phyloP scores from a whole-genome alignment of 2,797 vertebrate genomes.

The Emydoidea blandingii region DNA sequence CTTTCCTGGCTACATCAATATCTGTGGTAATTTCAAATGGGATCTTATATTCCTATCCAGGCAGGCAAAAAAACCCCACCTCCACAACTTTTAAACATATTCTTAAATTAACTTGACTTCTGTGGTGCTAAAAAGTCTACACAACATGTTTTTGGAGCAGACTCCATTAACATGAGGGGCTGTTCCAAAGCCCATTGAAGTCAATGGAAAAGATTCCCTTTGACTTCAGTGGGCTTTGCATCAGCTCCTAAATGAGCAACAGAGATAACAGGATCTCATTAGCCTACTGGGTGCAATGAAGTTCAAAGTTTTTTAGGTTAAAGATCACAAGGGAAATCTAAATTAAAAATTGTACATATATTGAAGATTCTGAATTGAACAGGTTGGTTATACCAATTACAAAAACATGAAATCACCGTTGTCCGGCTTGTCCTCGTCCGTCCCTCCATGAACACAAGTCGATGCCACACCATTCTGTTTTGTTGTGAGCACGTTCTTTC shows the following conservation, averaged over 20 bases:
- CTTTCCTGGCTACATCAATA: too few relatives aligned
- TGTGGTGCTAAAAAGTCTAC: background rate
- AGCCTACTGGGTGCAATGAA: background rate
- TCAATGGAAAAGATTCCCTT: background rate
- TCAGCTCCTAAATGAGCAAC: background rate
- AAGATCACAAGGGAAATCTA: background rate
- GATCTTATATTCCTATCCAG: background rate
- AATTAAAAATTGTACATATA: background rate
- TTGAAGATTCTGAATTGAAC: background rate
- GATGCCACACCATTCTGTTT: too few relatives aligned
- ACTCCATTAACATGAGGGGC: accelerated
- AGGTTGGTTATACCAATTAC: background rate
- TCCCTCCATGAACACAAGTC: too few relatives aligned
- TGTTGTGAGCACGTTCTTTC: too few relatives aligned
- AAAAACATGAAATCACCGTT: background rate
- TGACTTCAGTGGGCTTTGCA: background rate
- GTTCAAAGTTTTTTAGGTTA: background rate
- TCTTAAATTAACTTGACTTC: background rate
- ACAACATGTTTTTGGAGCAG: background rate
- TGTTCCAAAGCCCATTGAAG: background rate
- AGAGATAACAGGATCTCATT: background rate
- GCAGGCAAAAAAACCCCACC: accelerated
- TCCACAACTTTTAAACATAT: background rate
- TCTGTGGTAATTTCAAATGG: background rate
- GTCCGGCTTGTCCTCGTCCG: too few relatives aligned